Evolutionary conservation across 2,888 invertebrate species (phyloP).

Genomic region (Psylliodes chrysocephalus): DNA sequence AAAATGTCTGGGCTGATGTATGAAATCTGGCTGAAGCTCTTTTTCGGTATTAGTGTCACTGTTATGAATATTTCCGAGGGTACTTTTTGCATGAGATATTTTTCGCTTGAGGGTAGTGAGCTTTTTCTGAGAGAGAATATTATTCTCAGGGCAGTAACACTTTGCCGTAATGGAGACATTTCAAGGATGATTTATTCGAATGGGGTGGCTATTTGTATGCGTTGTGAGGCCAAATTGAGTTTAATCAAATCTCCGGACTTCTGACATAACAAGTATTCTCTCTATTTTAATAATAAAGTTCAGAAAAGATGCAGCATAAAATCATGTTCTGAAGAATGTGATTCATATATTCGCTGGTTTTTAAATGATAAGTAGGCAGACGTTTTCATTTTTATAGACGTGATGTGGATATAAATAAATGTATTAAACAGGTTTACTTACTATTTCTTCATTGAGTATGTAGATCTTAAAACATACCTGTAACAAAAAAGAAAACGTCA

Average conservation of each 20-base stretch:
- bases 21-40: slow-evolving; percentile 23
- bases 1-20: slow-evolving; percentile 11
- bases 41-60: slow-evolving; percentile 26
- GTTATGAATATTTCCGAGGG: slow-evolving; percentile 26
- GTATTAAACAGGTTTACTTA: no score
- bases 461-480: no score
- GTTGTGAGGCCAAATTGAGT: slow-evolving; percentile 1
- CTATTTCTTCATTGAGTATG: no score
- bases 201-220: slow-evolving; percentile 15
- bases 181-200: slow-evolving; percentile 12
- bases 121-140: slow-evolving; percentile 9
- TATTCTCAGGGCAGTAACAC: slow-evolving; percentile 21
- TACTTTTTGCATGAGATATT: slow-evolving; percentile 23
- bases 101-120: slow-evolving; percentile 14
- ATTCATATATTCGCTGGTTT: no score
- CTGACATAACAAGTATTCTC: no score
- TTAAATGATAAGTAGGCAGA: no score
- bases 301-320: no score
- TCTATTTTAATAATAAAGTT: no score
- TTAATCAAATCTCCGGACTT: not conserved
- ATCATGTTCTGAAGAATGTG: no score
- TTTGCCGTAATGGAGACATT: slow-evolving; percentile 25
- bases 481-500: no score
- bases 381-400: no score
- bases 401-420: no score